Base-by-base conservation (phyloP, 2,113 vertebrate genomes). In the Eira barbara region DNA sequence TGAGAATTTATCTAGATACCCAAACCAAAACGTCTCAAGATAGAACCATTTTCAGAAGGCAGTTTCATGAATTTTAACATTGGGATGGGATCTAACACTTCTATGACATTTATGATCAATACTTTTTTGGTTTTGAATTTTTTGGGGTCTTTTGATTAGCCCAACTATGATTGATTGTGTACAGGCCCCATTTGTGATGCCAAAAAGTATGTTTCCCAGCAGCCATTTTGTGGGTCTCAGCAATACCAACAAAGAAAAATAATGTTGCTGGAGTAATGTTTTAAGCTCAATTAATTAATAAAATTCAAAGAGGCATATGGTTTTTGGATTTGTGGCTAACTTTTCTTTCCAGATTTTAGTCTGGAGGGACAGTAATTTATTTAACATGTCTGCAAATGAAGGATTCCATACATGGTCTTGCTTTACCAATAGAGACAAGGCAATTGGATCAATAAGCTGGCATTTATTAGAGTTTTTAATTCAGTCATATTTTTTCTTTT, bases 261-360 rank as follows among this genome's bases (percentile, higher is more conserved):
- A 95, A 63, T 84, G 31, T 65, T 67, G 7, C 74, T 83, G 2
- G 10, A 74, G 23, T 63, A 71, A 57, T 89, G 36, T 49, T 91
- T 93, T 91, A 89, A 97, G 69, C 15, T 57, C 27, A 76, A 7
- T 20, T 86, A 52, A 80, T 93, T 79, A 86, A 74, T 63, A 96
- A 93, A 95, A 92, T 91, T 85, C 39, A 93, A 82, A 25, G 34
- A 55, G 1, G 39, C 80, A 4, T 91, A 59, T 88, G 31, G 7
- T 59, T 93, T 91, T 94, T 63, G 91, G 57, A 88, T 90, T 88
- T 34, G 12, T 90, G 76, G 18, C 42, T 74, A 73, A 81, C 25
- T 95, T 84, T 88, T 57, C 86, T 90, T 90, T 90, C 11, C 23
- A 71, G n/a, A 34, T 94, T 97, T 97, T 76, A 74, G 74, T 83